A percentile compares a stretch with the other conserved stretches of the same genome.
Evolutionary conservation across 2,113 vertebrate genomes (phyloP).

Genomic region (Tretioscincus oriximinensis): DNA sequence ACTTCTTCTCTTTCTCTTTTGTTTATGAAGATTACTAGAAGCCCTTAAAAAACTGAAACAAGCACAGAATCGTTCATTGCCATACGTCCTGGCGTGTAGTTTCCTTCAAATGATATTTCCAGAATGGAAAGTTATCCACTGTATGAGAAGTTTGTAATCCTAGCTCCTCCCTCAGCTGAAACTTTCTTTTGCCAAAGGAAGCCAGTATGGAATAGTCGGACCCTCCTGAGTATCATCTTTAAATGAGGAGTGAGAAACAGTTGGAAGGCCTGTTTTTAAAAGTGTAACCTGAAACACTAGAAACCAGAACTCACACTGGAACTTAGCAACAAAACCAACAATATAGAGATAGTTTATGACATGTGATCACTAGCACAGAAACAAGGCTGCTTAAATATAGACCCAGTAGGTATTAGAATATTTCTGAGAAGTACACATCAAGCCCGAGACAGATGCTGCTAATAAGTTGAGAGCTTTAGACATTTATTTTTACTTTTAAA

Average conservation of each 20-base stretch:
- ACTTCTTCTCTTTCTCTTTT: not conserved
- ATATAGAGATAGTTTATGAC: conserved; percentile 66
- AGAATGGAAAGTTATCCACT: conserved; percentile 53
- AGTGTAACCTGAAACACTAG: conserved; percentile 73
- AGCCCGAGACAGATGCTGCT: conserved; percentile 71
- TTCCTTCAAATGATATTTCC: conserved; percentile 46
- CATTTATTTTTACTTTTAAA: conserved; percentile 74
- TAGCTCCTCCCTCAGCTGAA: conserved; percentile 58
- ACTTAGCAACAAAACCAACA: conserved; percentile 78
- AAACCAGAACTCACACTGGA: conserved; percentile 62
- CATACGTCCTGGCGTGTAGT: conserved; percentile 7
- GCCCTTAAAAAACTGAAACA: not conserved
- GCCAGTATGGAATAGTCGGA: conserved; percentile 52
- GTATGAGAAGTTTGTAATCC: conserved; percentile 58
- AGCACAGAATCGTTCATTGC: conserved; percentile 21
- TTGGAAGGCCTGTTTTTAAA: conserved; percentile 69
- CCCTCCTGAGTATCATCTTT: conserved; percentile 58
- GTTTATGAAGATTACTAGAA: conserved; percentile 3
- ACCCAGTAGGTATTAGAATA: conserved; percentile 69
- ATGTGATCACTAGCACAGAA: conserved; percentile 69
- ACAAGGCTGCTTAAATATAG: conserved; percentile 76
- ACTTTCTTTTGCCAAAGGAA: conserved; percentile 44
- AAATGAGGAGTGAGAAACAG: conserved; percentile 58
- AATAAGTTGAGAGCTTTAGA: conserved; percentile 68
- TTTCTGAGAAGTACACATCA: conserved; percentile 73